Evolutionary conservation across 1,140 invertebrate species (phyloP).

Genomic region (Triops longicaudatus): DNA sequence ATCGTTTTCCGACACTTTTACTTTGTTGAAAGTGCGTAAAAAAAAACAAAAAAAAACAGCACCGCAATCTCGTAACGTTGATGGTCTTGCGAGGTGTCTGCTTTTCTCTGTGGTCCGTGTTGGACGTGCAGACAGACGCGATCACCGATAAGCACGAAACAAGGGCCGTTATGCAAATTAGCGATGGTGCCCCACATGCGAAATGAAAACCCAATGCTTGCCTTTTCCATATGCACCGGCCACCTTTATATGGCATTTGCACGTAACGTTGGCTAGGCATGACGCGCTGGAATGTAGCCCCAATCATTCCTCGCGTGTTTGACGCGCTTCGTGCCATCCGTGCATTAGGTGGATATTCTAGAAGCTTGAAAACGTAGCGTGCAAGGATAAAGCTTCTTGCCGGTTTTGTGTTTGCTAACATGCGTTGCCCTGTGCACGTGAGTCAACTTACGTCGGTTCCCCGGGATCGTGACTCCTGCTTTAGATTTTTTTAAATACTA

Average conservation of each 20-base stretch:
- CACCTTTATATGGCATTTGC: neutral
- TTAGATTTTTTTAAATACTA: no score
- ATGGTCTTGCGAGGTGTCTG: neutral
- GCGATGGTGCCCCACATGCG: constrained; percentile 5
- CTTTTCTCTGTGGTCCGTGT: neutral
- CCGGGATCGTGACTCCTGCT: no score
- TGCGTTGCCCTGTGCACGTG: no score
- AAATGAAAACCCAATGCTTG: neutral
- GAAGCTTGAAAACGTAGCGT: no score
- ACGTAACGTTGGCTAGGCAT: neutral
- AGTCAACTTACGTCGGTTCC: no score
- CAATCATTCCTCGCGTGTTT: neutral
- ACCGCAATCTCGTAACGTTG: neutral
- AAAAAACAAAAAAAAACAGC: constrained; percentile 17
- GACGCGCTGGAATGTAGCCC: neutral
- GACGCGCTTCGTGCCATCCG: neutral
- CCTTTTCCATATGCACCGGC: neutral
- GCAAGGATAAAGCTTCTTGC: no score
- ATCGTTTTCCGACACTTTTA: neutral
- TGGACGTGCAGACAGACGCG: constrained; percentile 18
- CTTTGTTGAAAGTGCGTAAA: neutral
- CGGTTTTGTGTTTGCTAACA: no score
- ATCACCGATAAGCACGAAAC: neutral
- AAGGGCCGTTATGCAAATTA: constrained; percentile 19
- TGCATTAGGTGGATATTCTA: no score